Conservation (phyloP, 1,140 invertebrate species). For the Caenorhabditis remanei region DNA sequence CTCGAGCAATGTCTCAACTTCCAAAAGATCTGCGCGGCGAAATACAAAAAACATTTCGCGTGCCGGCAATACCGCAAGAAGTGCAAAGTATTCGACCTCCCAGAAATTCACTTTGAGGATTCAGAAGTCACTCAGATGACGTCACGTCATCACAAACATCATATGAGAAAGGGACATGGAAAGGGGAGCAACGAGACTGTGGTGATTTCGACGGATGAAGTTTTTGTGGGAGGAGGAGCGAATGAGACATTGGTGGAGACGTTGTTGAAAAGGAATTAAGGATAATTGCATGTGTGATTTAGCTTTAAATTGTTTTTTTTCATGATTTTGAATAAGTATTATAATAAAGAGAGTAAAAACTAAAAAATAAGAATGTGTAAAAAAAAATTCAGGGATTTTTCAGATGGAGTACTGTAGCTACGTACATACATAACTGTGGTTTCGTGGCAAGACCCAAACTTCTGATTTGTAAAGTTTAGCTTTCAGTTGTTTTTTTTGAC, state of each 20-base stretch:
- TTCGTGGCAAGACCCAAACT: no score
- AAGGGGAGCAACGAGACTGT: slow-evolving; percentile 13
- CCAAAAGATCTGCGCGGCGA: slow-evolving; percentile 44
- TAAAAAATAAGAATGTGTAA: no score
- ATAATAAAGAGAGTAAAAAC: no score
- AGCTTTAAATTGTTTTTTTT: not conserved
- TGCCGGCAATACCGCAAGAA: slow-evolving; percentile 49
- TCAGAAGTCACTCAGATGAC: slow-evolving; percentile 37
- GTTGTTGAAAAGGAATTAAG: not conserved
- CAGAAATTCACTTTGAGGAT: slow-evolving; percentile 35
- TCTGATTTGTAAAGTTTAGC: no score
- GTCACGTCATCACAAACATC: not conserved
- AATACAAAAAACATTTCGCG: slow-evolving; percentile 51
- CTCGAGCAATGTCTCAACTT: slow-evolving; percentile 41
- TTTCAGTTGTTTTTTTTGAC: no score
- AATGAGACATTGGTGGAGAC: slow-evolving; percentile 44
- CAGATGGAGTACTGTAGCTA: no score
- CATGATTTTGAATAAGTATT: not conserved
- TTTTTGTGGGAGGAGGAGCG: not conserved
- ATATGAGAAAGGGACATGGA: slow-evolving; percentile 41
- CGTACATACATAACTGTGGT: no score
- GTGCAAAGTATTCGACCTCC: slow-evolving; percentile 19
- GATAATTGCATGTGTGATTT: not conserved
- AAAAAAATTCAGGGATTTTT: no score
- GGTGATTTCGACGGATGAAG: not conserved